Conservation (phyloP, 2,113 vertebrate genomes). For the Phaethornis superciliosus region DNA sequence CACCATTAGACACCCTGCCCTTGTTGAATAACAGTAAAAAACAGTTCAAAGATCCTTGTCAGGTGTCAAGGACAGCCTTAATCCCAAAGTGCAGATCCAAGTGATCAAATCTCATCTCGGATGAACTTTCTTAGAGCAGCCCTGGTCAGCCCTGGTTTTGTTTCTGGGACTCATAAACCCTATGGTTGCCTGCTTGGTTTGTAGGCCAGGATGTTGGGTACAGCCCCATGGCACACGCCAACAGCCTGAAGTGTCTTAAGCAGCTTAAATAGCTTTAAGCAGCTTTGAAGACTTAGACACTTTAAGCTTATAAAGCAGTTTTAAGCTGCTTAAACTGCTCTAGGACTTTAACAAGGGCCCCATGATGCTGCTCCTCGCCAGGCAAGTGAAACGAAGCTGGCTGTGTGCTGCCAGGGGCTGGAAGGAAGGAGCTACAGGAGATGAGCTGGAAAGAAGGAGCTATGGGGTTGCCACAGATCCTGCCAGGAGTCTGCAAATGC, state of each 20-base stretch:
- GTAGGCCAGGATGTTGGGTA: not conserved
- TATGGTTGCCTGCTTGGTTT: not conserved
- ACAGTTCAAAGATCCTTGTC: not conserved
- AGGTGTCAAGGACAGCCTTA: not conserved
- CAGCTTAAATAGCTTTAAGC: constrained; percentile 61
- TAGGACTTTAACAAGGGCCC: not conserved
- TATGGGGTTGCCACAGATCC: not conserved
- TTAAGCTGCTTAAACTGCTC: constrained; percentile 63
- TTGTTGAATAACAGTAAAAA: not conserved
- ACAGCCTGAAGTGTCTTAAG: constrained; percentile 45
- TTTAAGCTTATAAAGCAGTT: constrained; percentile 56
- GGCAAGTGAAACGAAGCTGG: not conserved
- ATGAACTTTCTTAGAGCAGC: not conserved
- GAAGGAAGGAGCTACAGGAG: not conserved
- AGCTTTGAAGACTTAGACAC: constrained; percentile 56
- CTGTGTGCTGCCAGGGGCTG: rapidly evolving
- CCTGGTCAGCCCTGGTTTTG: rapidly evolving
- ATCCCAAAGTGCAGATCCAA: not conserved
- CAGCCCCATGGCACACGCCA: not conserved
- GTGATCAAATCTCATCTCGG: not conserved
- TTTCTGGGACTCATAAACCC: not conserved
- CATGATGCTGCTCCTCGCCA: rapidly evolving
- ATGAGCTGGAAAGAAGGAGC: too few species aligned
- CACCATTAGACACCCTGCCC: not conserved
- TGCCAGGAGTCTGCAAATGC: not conserved